Evolutionary conservation across 2,888 invertebrate genomes (phyloP), one percentile per base, ranked within the genome.

Genomic region (Lepidonotus clava): DNA sequence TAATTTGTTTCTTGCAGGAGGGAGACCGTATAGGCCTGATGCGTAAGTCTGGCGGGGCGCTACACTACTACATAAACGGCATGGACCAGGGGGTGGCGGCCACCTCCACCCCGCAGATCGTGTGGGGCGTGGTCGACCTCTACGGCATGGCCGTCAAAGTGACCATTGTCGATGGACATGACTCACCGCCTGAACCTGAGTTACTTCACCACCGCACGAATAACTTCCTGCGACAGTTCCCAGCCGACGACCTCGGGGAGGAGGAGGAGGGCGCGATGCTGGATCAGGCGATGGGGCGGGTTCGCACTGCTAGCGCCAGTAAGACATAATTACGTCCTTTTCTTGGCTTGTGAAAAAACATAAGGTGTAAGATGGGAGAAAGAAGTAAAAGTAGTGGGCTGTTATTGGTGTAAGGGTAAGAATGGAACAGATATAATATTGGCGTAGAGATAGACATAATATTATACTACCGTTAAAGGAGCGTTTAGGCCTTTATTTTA

Each of bases 121-220:
- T 98, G 1, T 98, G 98, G 98, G 98, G 98, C 5, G 98, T 98
- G 40, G 97, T 98, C 53, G 98, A 98, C 95, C 95, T 98, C 0
- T 98, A 98, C 92, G 98, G 94, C 34, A 93, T 94, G 93, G 93
- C 94, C 4, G 94, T 94, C 87, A 94, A 93, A 89, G 93, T 93
- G 46, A 92, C 93, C 56, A 93, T 94, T 53, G 88, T 93, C 6
- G 93, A 93, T 86, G 88, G 91, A n/a, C 90, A 89, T 46, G 92
- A 92, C 14, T 28, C 21, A 2, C 40, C 34, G 28, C 53, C 84
- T 21, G 76, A 76, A 41, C 38, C 84, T 8, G 83, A 83, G 41
- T 46, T 67, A 56, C 41, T 83, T 41, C 24, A 87, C 61, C 38
- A 83, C 83, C 34, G 87, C n/a, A 14, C 90, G 56, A 91, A 90